These are phyloP conservation scores for Arrhamphus sclerolepis DNA, from an alignment of 2,797 vertebrate genomes.

Conservation along the genomic window DNA sequence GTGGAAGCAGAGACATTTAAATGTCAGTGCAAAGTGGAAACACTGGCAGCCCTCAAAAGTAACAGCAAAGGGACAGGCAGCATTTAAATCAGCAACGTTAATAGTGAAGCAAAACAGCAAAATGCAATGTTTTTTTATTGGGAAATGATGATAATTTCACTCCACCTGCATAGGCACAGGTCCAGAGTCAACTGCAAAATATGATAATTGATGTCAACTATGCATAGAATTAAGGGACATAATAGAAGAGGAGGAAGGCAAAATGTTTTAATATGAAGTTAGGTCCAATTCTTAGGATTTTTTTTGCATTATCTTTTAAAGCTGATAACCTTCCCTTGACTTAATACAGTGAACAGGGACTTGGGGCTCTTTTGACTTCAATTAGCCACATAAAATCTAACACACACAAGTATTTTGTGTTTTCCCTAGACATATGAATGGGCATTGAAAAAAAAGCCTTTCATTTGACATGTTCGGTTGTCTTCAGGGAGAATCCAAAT, in stretches of 20 bases:
- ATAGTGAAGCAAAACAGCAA: conserved; percentile 19
- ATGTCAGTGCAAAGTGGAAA: conserved; percentile 59
- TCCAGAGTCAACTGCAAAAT: conserved; percentile 4
- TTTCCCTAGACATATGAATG: conserved; percentile 3
- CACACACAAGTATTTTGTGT: not conserved
- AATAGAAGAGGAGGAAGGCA: not conserved
- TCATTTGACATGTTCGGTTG: conserved; percentile 8
- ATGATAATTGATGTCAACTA: conserved; percentile 16
- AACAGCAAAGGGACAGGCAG: conserved; percentile 24
- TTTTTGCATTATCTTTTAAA: not conserved
- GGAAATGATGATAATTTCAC: conserved; percentile 25
- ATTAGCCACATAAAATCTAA: too few relatives aligned
- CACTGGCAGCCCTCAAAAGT: conserved; percentile 26
- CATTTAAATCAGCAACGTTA: conserved; percentile 26
- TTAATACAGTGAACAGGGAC: too few relatives aligned
- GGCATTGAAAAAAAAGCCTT: not conserved
- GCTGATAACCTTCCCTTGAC: conserved; percentile 3
- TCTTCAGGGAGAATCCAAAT: not conserved
- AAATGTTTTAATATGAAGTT: not conserved
- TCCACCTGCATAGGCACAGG: conserved; percentile 8
- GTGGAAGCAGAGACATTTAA: conserved; percentile 54
- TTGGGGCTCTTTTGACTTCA: too few relatives aligned
- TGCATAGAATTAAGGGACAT: conserved; percentile 14
- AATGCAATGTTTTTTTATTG: conserved; percentile 26
- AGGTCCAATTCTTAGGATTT: conserved; percentile 13